Evolutionary conservation across 1,140 invertebrate genomes (phyloP).

Genomic region (Trinorchestia longiramus): DNA sequence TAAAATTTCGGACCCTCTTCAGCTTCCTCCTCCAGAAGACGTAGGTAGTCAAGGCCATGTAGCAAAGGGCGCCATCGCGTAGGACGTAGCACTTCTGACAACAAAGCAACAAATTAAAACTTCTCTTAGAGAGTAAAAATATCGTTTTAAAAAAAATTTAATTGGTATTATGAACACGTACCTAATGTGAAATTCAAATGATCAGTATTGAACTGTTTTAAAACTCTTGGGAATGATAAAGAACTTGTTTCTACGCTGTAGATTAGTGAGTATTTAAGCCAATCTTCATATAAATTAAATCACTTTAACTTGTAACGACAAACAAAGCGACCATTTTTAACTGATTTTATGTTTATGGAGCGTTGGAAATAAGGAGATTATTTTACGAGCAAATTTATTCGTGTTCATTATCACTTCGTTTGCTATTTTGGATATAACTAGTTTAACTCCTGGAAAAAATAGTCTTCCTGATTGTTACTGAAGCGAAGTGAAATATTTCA

Average conservation of each 20-base stretch:
- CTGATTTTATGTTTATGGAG: not conserved
- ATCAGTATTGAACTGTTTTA: not conserved
- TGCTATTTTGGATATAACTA: no score
- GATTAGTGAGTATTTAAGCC: not conserved
- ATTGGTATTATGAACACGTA: no score
- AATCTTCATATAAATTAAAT: not conserved
- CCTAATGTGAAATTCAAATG: not conserved
- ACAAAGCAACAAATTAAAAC: no score
- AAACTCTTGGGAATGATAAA: not conserved
- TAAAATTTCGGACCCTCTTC: not conserved
- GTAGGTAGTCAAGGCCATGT: not conserved
- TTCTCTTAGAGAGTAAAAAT: no score
- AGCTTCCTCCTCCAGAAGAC: not conserved
- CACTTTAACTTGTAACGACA: not conserved
- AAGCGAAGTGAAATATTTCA: no score
- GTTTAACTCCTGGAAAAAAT: no score
- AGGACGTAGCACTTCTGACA: not conserved
- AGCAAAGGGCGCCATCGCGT: not conserved
- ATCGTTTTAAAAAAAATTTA: no score
- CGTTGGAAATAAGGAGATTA: not conserved
- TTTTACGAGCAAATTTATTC: no score
- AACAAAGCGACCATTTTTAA: not conserved
- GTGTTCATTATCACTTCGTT: no score
- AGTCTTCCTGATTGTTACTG: no score
- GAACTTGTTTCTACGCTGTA: not conserved